Percentiles rank a stretch among this genome's conserved stretches.
Conservation (phyloP, 2,797 vertebrate species). For the Ctenosaura bakeri region DNA sequence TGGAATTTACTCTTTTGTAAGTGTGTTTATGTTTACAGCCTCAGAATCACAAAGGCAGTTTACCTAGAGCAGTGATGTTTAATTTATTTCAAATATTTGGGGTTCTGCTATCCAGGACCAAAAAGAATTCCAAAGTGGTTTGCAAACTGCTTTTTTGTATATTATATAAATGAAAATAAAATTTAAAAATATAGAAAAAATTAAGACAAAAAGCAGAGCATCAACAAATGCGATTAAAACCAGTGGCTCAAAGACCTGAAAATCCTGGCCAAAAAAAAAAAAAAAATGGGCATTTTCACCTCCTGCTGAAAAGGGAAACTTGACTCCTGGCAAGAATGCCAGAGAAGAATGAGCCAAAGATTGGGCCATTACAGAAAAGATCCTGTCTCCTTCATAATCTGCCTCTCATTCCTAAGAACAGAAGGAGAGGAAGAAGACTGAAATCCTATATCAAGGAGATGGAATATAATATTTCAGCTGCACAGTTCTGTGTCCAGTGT, state of each 20-base stretch:
- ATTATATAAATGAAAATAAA: not conserved
- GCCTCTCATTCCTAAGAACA: not conserved
- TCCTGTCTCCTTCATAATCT: not conserved
- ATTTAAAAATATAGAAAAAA: not conserved
- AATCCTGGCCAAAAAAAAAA: not conserved
- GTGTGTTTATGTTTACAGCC: not conserved
- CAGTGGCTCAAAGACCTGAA: not conserved
- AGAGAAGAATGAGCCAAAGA: not conserved
- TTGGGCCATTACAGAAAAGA: not conserved
- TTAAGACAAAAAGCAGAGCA: not conserved
- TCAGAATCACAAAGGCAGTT: not conserved
- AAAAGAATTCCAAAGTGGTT: not conserved
- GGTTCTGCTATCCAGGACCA: not conserved
- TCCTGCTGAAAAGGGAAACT: not conserved
- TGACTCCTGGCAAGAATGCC: not conserved
- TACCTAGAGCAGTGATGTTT: not conserved
- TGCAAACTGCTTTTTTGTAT: too few relatives aligned
- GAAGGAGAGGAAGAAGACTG: too few relatives aligned
- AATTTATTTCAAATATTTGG: not conserved
- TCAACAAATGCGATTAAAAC: not conserved
- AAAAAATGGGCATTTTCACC: too few relatives aligned
- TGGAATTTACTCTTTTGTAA: not conserved
- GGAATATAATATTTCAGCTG: too few relatives aligned
- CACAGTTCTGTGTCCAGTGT: too few relatives aligned
- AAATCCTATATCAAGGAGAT: too few relatives aligned